A percentile compares a stretch with the other conserved stretches of the same genome.
Conservation (phyloP, 1,140 invertebrate species). For the Caenorhabditis elegans region DNA sequence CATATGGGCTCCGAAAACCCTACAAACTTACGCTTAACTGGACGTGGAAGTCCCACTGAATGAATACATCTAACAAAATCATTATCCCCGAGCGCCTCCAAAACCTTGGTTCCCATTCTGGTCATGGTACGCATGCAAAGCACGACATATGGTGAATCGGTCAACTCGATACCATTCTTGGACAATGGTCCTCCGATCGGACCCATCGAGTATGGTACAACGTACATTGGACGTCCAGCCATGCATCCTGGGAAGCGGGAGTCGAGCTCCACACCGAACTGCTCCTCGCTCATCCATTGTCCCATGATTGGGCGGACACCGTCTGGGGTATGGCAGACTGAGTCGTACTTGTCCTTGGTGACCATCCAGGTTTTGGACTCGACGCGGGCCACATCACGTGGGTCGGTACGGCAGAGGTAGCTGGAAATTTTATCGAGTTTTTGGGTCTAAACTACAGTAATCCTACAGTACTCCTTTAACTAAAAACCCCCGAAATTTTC, state of each 20-base stretch:
- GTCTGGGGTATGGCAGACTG: constrained; percentile 71
- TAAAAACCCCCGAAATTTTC: too few species aligned
- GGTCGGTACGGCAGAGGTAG: constrained; percentile 85
- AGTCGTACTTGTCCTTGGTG: constrained; percentile 77
- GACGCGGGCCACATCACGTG: constrained; percentile 85
- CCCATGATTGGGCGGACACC: constrained; percentile 80
- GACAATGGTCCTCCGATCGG: constrained; percentile 88
- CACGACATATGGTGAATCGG: constrained; percentile 92
- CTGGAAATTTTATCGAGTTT: too few species aligned
- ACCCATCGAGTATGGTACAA: constrained; percentile 98
- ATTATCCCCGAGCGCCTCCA: constrained; percentile 65
- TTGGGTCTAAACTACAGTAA: too few species aligned
- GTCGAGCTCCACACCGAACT: constrained; percentile 80
- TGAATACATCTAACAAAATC: constrained; percentile 79
- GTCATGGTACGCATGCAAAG: constrained; percentile 98
- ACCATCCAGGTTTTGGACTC: constrained; percentile 93
- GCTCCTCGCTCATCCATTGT: constrained; percentile 86
- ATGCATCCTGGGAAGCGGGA: constrained; percentile 88
- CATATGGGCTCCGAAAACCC: not conserved
- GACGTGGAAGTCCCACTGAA: constrained; percentile 80
- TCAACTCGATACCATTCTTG: constrained; percentile 82
- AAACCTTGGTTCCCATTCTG: constrained; percentile 74
- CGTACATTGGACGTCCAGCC: constrained; percentile 87
- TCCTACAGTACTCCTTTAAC: too few species aligned
- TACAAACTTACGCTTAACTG: constrained; percentile 67